Evolutionary conservation across 1,140 invertebrate genomes (phyloP), one percentile per base, ranked within the genome.

Genomic region (Ceratitis capitata): DNA sequence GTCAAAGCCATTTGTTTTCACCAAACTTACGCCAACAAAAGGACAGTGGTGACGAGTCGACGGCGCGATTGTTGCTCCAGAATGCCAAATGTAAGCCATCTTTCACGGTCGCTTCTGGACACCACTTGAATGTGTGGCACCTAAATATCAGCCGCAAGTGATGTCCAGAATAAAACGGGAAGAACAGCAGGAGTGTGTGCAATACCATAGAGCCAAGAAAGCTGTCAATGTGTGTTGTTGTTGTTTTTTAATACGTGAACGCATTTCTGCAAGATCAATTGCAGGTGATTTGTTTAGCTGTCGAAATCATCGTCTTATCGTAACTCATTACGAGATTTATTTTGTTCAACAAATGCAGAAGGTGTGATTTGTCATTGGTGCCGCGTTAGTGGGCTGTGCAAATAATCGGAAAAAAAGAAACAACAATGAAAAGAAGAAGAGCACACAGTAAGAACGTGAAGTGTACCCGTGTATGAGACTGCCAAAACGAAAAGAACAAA

Each of bases 271-370:
- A 91, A 91, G 90, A 91, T 91, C 90, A 91, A 91, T 91, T 91
- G 90, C 90, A 90, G 90, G 90, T 91, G 90, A 91, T 91, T 91
- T 91, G 90, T 91, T 91, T 90, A 89, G 90, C 90, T 91, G 90
- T 91, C 90, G 90, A 91, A 91, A 91, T 91, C 89, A 90, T 91
- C 89, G 90, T 91, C 90, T 91, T 91, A 91, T 91, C 90, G 90
- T 91, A 91, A 91, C 90, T 91, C 90, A 91, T 91, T 91, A 91
- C 90, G 90, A 91, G 90, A 91, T 91, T 91, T 91, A 91, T 91
- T 91, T 91, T 91, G 90, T 91, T 91, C 90, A 91, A 88, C 90
- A 91, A 91, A 91, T 89, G 89, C 89, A 91, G 89, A 90, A 91
- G 90, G 90, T 91, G 90, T 91, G 90, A 91, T 91, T 91, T 91